Conservation (phyloP, 37 sponge, comb jelly and placozoan species). For the Theonella swinhoei region DNA sequence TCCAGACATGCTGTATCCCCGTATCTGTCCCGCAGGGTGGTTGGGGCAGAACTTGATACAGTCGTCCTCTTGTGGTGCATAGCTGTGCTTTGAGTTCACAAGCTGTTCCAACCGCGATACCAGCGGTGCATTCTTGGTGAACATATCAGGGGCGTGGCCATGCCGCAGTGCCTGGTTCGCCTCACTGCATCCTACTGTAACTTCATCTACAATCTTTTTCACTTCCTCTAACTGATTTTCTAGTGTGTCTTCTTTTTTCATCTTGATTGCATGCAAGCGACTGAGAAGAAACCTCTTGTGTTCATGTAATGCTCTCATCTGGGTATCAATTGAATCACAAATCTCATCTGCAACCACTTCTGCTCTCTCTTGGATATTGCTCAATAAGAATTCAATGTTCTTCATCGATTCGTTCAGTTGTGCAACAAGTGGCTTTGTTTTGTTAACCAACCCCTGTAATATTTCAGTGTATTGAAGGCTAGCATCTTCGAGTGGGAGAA, state of each 20-base stretch:
- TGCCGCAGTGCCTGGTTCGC: conserved; percentile 20
- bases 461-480: conserved; percentile 35
- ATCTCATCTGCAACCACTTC: conserved; percentile 55
- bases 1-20: conserved; percentile 57
- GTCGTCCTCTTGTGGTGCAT: conserved; percentile 66
- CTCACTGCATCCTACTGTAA: not conserved
- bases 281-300: conserved; percentile 65
- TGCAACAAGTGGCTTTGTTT: conserved; percentile 33
- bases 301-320: conserved; percentile 69
- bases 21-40: conserved; percentile 25
- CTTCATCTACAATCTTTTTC: conserved; percentile 13
- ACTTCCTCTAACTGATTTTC: conserved; percentile 23
- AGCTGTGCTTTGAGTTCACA: conserved; percentile 1
- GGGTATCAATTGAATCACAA: conserved; percentile 57
- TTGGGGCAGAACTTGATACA: conserved; percentile 61
- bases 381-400: conserved; percentile 31
- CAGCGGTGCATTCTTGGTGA: not conserved
- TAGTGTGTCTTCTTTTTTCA: conserved; percentile 41
- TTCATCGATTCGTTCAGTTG: conserved; percentile 39
- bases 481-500: conserved; percentile 29
- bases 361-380: conserved; percentile 24
- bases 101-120: conserved; percentile 53
- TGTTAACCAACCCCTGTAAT: conserved; percentile 10
- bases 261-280: conserved; percentile 41
- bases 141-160: not conserved